Evolutionary conservation across 1,140 invertebrate species (phyloP), one percentile per base, ranked within the genome.

Genomic region (Pseudomyrmex flavicornis): DNA sequence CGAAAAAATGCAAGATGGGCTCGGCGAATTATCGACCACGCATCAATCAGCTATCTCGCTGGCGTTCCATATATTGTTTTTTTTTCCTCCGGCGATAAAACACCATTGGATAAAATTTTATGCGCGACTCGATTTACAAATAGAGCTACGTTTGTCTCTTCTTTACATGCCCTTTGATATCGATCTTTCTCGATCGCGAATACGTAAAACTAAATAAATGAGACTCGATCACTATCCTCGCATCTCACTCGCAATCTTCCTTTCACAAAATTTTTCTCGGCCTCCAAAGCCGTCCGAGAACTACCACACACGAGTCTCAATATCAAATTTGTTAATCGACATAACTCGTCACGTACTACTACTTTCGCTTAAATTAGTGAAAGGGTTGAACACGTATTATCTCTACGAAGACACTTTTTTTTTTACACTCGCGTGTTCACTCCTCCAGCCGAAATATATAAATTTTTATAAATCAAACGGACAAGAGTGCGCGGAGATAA

Each of bases 121-220:
- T 58, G 44, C 63, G 35, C 75, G 75, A 69, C 17, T 79, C 76
- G 54, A 70, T 58, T 70, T 62, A 61, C 44, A 74, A 54, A 52
- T 59, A 35, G 35, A 35, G 35, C 59, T 82, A 79, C 22, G 9
- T 7, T 59, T 59, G 56, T 70, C 20, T 48, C 69, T 35, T 79
- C 65, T 59, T 70, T 35, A 35, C 44, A 48, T 63, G 70, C 70
- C 61, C 70, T 82, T 82, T 48, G 79, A 62, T 62, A 70, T 70
- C 58, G 58, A 74, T 52, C 61, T 26, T 61, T 76, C 17, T 75
- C 58, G 61, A 74, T 73, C 58, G 58, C 61, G 44, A 63, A n/a
- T 62, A 22, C 20, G 58, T 76, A 73, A 58, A 46, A 52, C 50
- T 10, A 61, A 56, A 59, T 66, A 50, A 62, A 70, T 44, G 76